Percentiles rank a stretch among this genome's conserved stretches.
phyloP scores from a whole-genome alignment of 2,113 vertebrate genomes.

The Ammodytes dubius region DNA sequence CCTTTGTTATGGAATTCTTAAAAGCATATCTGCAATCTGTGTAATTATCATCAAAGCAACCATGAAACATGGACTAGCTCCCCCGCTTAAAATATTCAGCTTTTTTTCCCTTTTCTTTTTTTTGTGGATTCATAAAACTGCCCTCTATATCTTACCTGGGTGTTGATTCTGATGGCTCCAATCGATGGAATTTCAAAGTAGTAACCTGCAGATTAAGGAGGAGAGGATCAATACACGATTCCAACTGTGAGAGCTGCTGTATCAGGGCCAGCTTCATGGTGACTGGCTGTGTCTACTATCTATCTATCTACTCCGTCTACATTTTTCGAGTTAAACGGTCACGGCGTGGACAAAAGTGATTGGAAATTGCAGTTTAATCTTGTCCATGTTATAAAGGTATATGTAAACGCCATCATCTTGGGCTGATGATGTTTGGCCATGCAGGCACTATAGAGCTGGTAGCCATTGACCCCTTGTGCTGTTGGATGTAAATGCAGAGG shows the following conservation, averaged over 20 bases:
- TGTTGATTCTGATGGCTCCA: constrained; percentile 98
- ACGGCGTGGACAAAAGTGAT: constrained; percentile 16
- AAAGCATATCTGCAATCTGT: constrained; percentile 48
- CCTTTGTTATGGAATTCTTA: constrained; percentile 17
- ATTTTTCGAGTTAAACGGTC: constrained; percentile 28
- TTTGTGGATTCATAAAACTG: neutral
- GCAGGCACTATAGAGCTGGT: constrained; percentile 4
- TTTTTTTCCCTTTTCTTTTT: neutral
- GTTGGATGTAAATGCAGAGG: constrained; percentile 70
- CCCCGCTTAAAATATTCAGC: neutral
- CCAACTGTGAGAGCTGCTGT: neutral
- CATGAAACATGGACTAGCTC: constrained; percentile 17
- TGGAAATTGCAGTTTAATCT: constrained; percentile 38
- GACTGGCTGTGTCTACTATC: neutral
- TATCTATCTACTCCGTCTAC: too few species aligned
- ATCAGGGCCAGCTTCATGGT: neutral
- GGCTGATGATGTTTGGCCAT: constrained; percentile 18
- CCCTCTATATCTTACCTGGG: constrained; percentile 86
- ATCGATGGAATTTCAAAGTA: constrained; percentile 99
- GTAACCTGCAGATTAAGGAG: constrained; percentile 88
- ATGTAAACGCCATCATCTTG: constrained; percentile 33
- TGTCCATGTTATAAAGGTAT: constrained; percentile 38
- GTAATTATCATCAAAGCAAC: constrained; percentile 50
- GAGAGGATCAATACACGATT: constrained; percentile 35
- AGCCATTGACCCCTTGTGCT: constrained; percentile 54